These are phyloP conservation scores for Ladona fulva DNA, from an alignment of 1,140 invertebrate genomes.

Conservation along the genomic window DNA sequence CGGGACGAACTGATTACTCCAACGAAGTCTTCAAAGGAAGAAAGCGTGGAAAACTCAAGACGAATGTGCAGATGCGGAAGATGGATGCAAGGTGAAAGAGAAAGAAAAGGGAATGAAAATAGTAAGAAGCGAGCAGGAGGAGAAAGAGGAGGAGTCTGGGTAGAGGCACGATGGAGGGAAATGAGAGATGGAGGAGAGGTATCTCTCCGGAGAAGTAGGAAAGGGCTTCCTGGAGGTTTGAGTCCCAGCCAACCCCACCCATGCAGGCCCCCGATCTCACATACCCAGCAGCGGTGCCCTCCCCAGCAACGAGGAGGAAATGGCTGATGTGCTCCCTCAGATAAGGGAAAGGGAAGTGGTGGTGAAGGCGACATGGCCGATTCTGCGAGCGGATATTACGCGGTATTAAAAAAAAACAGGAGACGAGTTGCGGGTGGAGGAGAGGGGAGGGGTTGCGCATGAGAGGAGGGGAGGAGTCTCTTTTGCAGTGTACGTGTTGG, in stretches of 20 bases:
- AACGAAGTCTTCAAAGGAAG: no score
- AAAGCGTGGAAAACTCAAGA: no score
- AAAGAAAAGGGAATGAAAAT: no score
- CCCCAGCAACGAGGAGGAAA: not conserved
- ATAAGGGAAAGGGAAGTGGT: not conserved
- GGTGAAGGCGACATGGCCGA: slow-evolving; percentile 5
- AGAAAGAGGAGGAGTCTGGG: no score
- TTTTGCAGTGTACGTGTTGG: no score
- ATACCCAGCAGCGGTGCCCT: not conserved
- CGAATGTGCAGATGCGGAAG: no score
- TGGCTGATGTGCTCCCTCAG: not conserved
- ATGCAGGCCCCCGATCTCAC: not conserved
- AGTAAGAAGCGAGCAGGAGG: no score
- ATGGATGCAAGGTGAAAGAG: no score
- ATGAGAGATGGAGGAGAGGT: not conserved
- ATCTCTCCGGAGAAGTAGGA: not conserved
- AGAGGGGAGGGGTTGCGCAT: not conserved
- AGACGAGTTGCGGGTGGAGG: not conserved
- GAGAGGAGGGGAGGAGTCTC: not conserved
- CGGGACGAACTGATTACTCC: no score
- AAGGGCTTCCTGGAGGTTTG: slow-evolving; percentile 1
- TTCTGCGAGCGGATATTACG: slow-evolving; percentile 7
- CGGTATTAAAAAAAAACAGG: not conserved
- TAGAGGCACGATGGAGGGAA: no score
- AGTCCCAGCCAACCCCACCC: not conserved